These are phyloP conservation scores for Columbina picui DNA, from an alignment of 2,113 vertebrate species.

Conservation along the genomic window DNA sequence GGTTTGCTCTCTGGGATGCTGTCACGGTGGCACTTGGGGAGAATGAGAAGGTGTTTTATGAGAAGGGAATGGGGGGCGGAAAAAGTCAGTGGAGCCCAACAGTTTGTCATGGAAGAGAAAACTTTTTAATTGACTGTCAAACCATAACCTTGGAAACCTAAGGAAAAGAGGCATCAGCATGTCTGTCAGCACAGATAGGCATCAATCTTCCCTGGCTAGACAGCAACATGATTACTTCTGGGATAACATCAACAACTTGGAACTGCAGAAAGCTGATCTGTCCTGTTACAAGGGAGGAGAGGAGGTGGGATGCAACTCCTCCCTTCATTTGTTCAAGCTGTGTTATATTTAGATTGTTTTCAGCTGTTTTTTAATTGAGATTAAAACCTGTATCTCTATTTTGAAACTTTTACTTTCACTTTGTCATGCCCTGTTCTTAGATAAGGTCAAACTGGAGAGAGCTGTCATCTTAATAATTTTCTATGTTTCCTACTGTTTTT, in stretches of 20 bases:
- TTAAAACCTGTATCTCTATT: background rate
- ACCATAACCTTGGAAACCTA: constrained; percentile 35
- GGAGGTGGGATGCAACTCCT: background rate
- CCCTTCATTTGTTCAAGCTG: background rate
- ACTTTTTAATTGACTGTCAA: constrained; percentile 53
- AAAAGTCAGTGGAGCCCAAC: background rate
- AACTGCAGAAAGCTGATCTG: constrained; percentile 34
- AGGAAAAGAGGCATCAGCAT: constrained; percentile 33
- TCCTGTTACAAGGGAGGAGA: background rate
- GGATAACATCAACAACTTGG: constrained; percentile 22
- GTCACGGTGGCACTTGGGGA: rapidly evolving
- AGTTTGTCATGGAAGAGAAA: constrained; percentile 27
- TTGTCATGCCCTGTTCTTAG: background rate
- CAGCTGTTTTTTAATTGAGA: background rate
- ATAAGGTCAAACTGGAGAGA: background rate
- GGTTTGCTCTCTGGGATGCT: background rate
- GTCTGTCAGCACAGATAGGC: constrained; percentile 35
- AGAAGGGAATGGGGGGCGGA: background rate
- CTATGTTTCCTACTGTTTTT: background rate
- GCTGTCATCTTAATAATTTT: background rate
- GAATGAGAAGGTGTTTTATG: background rate
- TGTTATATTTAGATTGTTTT: background rate
- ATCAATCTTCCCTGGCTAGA: constrained; percentile 22
- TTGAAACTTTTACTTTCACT: background rate
- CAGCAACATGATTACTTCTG: constrained; percentile 59